A percentile compares a stretch with the other conserved stretches of the same genome.
These are phyloP conservation scores for Cyanistes caeruleus DNA, from an alignment of 2,113 vertebrate species.

Conservation along the genomic window DNA sequence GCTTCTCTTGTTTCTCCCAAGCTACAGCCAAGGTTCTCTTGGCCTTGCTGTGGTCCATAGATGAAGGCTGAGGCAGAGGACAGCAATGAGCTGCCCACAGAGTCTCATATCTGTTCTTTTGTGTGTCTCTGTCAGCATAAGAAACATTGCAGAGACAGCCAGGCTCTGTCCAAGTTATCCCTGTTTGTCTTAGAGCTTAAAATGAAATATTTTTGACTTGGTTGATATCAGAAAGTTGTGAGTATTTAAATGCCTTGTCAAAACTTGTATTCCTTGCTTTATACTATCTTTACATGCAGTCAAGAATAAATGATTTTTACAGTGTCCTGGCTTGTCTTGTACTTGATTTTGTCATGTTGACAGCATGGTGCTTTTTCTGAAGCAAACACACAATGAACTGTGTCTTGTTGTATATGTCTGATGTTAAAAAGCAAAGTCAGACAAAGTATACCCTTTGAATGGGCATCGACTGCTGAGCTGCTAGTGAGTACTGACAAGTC, in stretches of 20 bases:
- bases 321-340: slow-evolving; percentile 27
- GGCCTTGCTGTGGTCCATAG: background rate
- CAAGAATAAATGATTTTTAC: slow-evolving; percentile 64
- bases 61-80: background rate
- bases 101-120: background rate
- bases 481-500: background rate
- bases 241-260: slow-evolving; percentile 62
- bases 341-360: slow-evolving; percentile 71
- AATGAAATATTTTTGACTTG: background rate
- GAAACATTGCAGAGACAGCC: background rate
- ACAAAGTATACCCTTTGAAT: background rate
- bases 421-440: slow-evolving; percentile 37
- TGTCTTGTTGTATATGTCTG: slow-evolving; percentile 58
- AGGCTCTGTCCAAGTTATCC: background rate
- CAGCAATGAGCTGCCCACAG: background rate
- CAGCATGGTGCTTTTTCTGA: slow-evolving; percentile 42
- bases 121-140: background rate
- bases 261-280: slow-evolving; percentile 33
- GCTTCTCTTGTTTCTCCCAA: background rate
- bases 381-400: slow-evolving; percentile 52
- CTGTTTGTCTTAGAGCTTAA: background rate
- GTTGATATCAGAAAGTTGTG: background rate
- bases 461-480: background rate
- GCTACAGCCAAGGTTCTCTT: background rate
- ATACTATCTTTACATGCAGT: slow-evolving; percentile 14